Evolutionary conservation across 2,113 vertebrate species (phyloP), one percentile per base, ranked within the genome.

Genomic region (Turdus rufiventris): DNA sequence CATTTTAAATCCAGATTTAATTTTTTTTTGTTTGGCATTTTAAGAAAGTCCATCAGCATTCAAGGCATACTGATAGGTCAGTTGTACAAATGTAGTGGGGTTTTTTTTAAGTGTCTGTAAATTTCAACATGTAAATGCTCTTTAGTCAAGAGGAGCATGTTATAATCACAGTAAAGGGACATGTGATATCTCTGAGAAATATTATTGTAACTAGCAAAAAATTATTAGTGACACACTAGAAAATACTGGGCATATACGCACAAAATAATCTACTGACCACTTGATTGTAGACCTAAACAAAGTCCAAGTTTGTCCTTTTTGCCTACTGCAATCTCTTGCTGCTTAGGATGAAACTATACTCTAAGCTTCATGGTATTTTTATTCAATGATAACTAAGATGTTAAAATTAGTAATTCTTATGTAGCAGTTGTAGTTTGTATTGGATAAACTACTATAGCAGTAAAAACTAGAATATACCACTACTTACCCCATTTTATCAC

Each of bases 401-500:
- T 54, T 88, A 45, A 54, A 82, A 65, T 33, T 4, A 60, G 1
- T 38, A 15, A 10, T 24, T 80, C 66, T 73, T 50, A 68, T 3
- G 12, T 23, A 71, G 47, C 31, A 84, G 34, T 63, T 91, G 28
- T 70, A 5, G 13, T 70, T 85, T 65, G 40, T 45, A 61, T 13
- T 50, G 21, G n/a, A 65, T 50, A 58, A 53, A 34, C 11, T 60
- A 60, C 43, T 71, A 20, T 0, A 68, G 45, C 18, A 65, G 26
- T 36, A 75, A 89, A 31, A 45, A 68, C 10, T n/a, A 79, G 21
- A 36, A 53, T 24, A 36, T 34, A 45, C 11, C 18, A 65, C 61
- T 82, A 89, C 66, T 93, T 76, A 85, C 31, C 57, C 20, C 19
- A 11, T 57, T 89, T 89, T n/a, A 71, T 67, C 21, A 71, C n/a